These are phyloP conservation scores for Naso thynnoides DNA, from an alignment of 2,797 vertebrate species.

Conservation along the genomic window DNA sequence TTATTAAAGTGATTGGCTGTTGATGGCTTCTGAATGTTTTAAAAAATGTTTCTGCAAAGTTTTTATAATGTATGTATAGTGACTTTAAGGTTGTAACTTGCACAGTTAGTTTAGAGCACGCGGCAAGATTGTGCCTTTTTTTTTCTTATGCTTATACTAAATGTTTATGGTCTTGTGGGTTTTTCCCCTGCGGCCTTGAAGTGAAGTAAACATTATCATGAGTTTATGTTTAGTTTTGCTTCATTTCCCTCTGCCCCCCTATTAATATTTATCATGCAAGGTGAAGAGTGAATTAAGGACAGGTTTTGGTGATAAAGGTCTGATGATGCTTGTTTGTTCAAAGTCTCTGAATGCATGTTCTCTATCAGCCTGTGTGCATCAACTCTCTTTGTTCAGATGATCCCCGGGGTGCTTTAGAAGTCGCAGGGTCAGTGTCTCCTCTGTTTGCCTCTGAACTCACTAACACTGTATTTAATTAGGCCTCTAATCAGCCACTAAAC, in stretches of 20 bases:
- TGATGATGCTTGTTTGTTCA: conserved; percentile 80
- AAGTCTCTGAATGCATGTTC: conserved; percentile 75
- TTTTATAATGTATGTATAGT: not conserved
- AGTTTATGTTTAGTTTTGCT: conserved; percentile 59
- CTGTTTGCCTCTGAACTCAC: conserved; percentile 80
- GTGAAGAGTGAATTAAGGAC: conserved; percentile 74
- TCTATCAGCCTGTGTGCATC: conserved; percentile 70
- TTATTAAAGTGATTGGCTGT: not conserved
- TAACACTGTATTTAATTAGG: conserved; percentile 85
- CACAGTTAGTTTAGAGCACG: not conserved
- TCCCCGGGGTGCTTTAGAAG: conserved; percentile 73
- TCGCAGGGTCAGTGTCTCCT: conserved; percentile 82
- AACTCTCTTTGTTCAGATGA: conserved; percentile 77
- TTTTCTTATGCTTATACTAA: not conserved
- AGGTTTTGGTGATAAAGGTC: conserved; percentile 72
- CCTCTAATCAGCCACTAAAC: conserved; percentile 85
- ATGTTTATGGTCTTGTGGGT: conserved; percentile 1
- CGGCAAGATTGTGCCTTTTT: conserved; percentile 15
- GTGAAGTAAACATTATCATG: conserved; percentile 31
- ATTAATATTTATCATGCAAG: conserved; percentile 68
- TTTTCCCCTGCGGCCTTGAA: conserved; percentile 38
- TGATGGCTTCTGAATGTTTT: conserved; percentile 4
- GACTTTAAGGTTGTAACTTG: not conserved
- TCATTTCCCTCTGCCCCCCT: conserved; percentile 46
- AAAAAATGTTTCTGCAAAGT: not conserved